phyloP scores from a whole-genome alignment of 2,113 vertebrate species.

The Copsychus sechellarum region DNA sequence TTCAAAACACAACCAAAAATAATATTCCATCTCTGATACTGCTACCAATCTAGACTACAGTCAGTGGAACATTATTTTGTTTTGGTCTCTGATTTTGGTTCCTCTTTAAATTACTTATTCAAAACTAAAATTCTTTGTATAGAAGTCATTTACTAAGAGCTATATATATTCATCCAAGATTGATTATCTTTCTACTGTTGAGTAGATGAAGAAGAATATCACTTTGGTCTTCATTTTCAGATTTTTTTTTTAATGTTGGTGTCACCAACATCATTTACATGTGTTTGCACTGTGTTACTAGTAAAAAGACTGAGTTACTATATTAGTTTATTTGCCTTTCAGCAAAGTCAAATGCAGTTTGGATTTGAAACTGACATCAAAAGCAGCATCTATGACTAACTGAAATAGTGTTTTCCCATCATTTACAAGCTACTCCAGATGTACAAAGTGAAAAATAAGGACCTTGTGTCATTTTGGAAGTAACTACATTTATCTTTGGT shows the following conservation, averaged over 20 bases:
- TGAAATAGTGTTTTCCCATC: not conserved
- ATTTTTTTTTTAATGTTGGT: not conserved
- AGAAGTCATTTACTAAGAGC: not conserved
- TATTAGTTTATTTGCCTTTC: not conserved
- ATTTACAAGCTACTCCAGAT: not conserved
- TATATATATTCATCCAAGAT: not conserved
- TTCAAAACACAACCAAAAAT: not conserved
- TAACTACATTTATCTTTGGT: not conserved
- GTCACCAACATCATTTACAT: not conserved
- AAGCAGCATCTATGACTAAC: not conserved
- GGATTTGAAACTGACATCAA: not conserved
- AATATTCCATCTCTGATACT: not conserved
- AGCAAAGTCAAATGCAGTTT: not conserved
- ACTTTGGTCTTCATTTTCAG: not conserved
- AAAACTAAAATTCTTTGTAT: not conserved
- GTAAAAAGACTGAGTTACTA: not conserved
- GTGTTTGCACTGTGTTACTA: not conserved
- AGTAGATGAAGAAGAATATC: not conserved
- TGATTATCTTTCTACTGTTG: not conserved
- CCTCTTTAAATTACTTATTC: not conserved
- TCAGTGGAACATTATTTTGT: not conserved
- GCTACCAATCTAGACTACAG: not conserved
- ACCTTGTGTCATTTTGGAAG: not conserved
- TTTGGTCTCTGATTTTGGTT: not conserved
- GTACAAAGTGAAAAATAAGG: not conserved